A percentile compares a stretch with the other conserved stretches of the same genome.
Conservation (phyloP, 2,888 invertebrate genomes). For the Morpho helenor region DNA sequence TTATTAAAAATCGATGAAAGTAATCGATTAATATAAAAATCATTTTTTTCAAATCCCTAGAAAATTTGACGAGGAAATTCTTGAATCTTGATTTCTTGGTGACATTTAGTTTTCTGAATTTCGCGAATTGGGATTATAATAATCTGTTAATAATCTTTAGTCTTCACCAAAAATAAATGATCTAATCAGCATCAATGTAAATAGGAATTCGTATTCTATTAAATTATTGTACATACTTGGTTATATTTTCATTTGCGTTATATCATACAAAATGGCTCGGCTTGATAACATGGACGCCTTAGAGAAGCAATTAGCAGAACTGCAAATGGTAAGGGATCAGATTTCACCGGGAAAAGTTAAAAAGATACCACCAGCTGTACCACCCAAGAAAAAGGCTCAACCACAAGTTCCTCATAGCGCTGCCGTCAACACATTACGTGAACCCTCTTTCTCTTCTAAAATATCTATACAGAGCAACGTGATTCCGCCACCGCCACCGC, state of each 20-base stretch:
- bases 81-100: not conserved
- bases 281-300: constrained; percentile 81
- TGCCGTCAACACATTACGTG: constrained; percentile 82
- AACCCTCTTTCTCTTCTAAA: constrained; percentile 86
- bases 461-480: constrained; percentile 57
- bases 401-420: constrained; percentile 88
- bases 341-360: constrained; percentile 51
- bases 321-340: constrained; percentile 79
- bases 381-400: constrained; percentile 86
- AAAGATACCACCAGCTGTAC: constrained; percentile 88
- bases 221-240: too few relatives aligned
- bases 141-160: too few relatives aligned
- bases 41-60: too few relatives aligned
- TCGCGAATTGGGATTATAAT: too few relatives aligned
- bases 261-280: constrained; percentile 47
- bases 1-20: too few relatives aligned
- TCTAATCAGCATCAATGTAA: too few relatives aligned
- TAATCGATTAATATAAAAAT: too few relatives aligned
- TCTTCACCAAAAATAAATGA: too few relatives aligned
- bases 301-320: constrained; percentile 84
- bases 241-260: not conserved
- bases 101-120: not conserved
- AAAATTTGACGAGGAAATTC: too few relatives aligned
- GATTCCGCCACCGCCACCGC: constrained; percentile 34
- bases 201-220: too few relatives aligned